A percentile compares a stretch with the other conserved stretches of the same genome.
phyloP scores from a whole-genome alignment of 1,140 invertebrate species.

The Drosophila saltans region DNA sequence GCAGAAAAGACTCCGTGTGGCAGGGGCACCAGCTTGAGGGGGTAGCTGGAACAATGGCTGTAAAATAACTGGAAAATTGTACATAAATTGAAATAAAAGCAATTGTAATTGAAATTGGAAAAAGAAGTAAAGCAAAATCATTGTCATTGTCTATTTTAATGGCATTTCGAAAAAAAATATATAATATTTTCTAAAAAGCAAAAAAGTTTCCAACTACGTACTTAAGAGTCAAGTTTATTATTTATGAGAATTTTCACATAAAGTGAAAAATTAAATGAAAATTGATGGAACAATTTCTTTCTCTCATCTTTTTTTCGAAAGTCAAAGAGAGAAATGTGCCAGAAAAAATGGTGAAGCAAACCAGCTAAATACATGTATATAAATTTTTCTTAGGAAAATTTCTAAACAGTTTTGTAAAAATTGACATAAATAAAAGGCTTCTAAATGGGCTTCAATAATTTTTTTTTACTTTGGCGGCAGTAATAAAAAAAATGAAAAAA shows the following conservation, averaged over 20 bases:
- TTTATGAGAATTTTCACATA: background rate
- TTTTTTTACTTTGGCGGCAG: no score
- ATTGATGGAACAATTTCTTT: background rate
- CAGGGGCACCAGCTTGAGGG: background rate
- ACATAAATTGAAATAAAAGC: constrained; percentile 14
- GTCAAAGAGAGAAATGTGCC: no score
- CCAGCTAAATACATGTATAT: no score
- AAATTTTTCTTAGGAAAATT: no score
- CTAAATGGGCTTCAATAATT: no score
- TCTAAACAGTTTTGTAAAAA: no score
- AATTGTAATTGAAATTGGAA: constrained; percentile 23
- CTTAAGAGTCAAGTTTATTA: constrained; percentile 1
- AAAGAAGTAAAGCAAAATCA: constrained; percentile 1
- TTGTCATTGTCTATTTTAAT: constrained; percentile 9
- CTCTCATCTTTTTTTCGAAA: background rate
- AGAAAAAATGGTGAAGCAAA: background rate
- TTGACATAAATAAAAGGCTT: no score
- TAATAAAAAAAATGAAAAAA: no score
- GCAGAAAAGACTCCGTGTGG: background rate
- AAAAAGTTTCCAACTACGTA: constrained; percentile 2
- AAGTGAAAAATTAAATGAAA: background rate
- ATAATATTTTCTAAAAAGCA: background rate
- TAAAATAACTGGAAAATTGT: constrained; percentile 22
- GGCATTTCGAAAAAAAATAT: background rate
- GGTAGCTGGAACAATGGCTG: background rate